A percentile compares a stretch with the other conserved stretches of the same genome.
Conservation (phyloP, 2,113 vertebrate genomes). For the Pipra filicauda region DNA sequence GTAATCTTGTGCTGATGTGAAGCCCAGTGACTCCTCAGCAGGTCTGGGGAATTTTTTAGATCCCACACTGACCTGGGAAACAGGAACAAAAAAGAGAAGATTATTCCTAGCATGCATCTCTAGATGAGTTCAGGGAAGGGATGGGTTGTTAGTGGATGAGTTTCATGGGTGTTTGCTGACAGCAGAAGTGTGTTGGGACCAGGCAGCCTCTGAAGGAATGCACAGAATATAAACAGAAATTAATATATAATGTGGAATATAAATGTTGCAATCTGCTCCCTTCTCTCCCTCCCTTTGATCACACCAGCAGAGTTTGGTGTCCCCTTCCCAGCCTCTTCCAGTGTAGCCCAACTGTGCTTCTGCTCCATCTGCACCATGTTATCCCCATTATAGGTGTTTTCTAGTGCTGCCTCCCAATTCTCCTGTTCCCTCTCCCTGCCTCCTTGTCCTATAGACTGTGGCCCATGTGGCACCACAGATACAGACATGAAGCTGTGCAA, state of each 20-base stretch:
- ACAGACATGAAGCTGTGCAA: neutral
- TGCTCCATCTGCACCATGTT: neutral
- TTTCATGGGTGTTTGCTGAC: neutral
- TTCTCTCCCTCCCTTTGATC: neutral
- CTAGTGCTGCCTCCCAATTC: neutral
- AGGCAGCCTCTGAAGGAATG: neutral
- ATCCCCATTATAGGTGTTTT: neutral
- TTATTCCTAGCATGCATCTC: neutral
- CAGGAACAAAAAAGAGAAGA: neutral
- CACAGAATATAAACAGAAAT: neutral
- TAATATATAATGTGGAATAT: neutral
- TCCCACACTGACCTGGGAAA: neutral
- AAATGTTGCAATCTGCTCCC: accelerated
- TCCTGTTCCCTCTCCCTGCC: neutral
- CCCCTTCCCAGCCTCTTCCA: neutral
- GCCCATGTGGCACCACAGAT: accelerated
- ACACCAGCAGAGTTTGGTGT: neutral
- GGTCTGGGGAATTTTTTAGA: neutral
- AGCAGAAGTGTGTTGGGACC: neutral
- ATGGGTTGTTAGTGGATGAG: neutral
- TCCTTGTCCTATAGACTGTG: too few relatives aligned
- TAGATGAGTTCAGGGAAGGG: neutral
- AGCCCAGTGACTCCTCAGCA: neutral
- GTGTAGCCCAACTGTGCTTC: neutral
- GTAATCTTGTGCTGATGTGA: neutral